Base-by-base conservation (phyloP, 1,140 invertebrate genomes). In the Ostrea denselamellosa region DNA sequence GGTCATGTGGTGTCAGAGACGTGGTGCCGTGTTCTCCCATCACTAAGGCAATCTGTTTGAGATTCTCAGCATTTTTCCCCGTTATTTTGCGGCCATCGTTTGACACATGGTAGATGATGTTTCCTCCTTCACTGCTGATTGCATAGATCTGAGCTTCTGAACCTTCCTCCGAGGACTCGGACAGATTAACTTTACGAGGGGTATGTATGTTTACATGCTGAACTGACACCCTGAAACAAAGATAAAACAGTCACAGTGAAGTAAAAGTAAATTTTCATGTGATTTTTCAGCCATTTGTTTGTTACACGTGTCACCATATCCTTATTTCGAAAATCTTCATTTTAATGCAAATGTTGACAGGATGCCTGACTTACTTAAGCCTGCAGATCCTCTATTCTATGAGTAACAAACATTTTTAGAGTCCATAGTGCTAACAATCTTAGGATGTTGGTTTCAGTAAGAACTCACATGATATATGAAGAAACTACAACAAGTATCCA, bases 71-170 rank as follows among this genome's bases (percentile, higher is more conserved):
- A 22, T 88, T 90, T 87, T 92, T 94, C 82, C 89, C 90, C 8
- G 90, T 85, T 10, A 91, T 86, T 58, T 92, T 91, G 44, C 90
- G 90, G 28, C 90, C 91, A 10, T 92, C 90, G 22, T 93, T 86
- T 19, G 96, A 96, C 34, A 98, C 96, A 93, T 98, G 97, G 94
- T 98, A 98, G 90, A 97, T 97, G 0, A 98, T 96, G 92, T 97
- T 97, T 0, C 97, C 97, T 90, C 97, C 97, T 34, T 97, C 97
- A 77, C 97, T 97, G 91, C 97, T 98, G 58, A 98, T 97, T 2
- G 97, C 97, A 93, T 97, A 98, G 12, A 98, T 97, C 92, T 97
- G 97, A 0, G 96, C 95, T 95, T 96, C 94, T 10, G 90, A 84
- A 83, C 92, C 90, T 17, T 93, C 92, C 77, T 94, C 91, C 28